Conservation (phyloP, 2,797 vertebrate genomes). For the Distichodus sexfasciatus region DNA sequence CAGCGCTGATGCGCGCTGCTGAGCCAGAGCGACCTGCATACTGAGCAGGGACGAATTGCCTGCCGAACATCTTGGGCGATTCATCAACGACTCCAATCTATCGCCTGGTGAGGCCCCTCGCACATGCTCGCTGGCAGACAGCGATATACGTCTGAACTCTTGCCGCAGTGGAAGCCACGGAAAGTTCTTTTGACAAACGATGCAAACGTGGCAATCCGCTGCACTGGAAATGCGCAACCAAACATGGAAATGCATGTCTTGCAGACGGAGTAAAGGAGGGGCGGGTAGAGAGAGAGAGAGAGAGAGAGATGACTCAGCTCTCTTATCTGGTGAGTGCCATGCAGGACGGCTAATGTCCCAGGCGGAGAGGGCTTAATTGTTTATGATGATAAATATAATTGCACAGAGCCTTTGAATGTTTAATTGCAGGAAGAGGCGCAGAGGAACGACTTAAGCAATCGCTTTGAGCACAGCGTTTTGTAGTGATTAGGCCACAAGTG, state of each 20-base stretch:
- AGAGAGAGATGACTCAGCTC: slow-evolving; percentile 60
- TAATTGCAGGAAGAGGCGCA: slow-evolving; percentile 31
- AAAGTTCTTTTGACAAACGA: slow-evolving; percentile 66
- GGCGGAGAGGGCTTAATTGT: slow-evolving; percentile 45
- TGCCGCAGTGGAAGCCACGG: slow-evolving; percentile 62
- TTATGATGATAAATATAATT: slow-evolving; percentile 72
- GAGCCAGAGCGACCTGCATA: slow-evolving; percentile 77
- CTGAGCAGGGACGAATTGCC: slow-evolving; percentile 78
- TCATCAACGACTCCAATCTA: slow-evolving; percentile 78
- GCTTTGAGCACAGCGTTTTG: slow-evolving; percentile 8
- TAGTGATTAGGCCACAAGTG: background rate
- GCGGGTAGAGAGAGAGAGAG: slow-evolving; percentile 19
- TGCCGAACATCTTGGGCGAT: slow-evolving; percentile 73
- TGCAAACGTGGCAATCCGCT: slow-evolving; percentile 66
- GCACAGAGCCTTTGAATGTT: slow-evolving; percentile 52
- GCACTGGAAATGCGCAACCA: slow-evolving; percentile 71
- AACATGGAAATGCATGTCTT: slow-evolving; percentile 69
- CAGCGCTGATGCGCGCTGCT: slow-evolving; percentile 67
- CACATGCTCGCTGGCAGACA: slow-evolving; percentile 56
- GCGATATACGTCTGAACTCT: slow-evolving; percentile 70
- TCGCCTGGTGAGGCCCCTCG: slow-evolving; percentile 46
- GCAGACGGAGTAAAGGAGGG: slow-evolving; percentile 55
- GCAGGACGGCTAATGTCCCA: slow-evolving; percentile 48
- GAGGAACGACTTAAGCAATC: slow-evolving; percentile 9
- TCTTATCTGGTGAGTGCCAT: slow-evolving; percentile 74